A percentile compares a stretch with the other conserved stretches of the same genome.
phyloP scores from a whole-genome alignment of 37 sponge, comb jelly and placozoan species.

The Aplysina aerophoba region DNA sequence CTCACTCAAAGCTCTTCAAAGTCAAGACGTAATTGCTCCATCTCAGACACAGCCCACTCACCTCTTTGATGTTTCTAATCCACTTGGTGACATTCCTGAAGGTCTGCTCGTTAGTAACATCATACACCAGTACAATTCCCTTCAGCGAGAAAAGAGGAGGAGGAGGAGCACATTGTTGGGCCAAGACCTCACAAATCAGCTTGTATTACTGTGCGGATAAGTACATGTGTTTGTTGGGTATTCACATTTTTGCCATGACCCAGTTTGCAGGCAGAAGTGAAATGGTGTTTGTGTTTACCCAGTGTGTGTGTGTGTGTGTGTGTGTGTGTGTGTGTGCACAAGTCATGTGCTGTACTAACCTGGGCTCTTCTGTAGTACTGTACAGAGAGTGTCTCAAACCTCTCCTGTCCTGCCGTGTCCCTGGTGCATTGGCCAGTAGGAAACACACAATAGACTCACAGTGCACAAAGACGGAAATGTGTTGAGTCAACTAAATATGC shows the following conservation, averaged over 20 bases:
- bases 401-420: slow-evolving; percentile 93
- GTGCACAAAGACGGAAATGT: no score
- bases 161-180: no score
- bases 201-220: background rate
- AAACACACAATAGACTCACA: no score
- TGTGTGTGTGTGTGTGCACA: background rate
- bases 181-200: background rate
- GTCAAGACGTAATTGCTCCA: no score
- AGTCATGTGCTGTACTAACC: slow-evolving; percentile 38
- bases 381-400: slow-evolving; percentile 85
- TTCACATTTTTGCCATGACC: no score
- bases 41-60: slow-evolving; percentile 8
- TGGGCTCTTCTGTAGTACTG: slow-evolving; percentile 90
- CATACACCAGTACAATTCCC: slow-evolving; percentile 86
- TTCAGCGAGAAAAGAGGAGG: no score
- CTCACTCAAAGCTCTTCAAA: background rate
- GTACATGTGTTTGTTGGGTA: no score
- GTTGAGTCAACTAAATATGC: no score
- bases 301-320: background rate
- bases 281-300: no score
- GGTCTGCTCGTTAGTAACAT: slow-evolving; percentile 74
- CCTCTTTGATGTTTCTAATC: slow-evolving; percentile 83
- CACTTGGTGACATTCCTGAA: slow-evolving; percentile 84
- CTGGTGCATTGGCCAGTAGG: no score
- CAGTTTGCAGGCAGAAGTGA: no score